Evolutionary conservation across 2,888 invertebrate species (phyloP), one percentile per base, ranked within the genome.

Genomic region (Eupithecia centaureata): DNA sequence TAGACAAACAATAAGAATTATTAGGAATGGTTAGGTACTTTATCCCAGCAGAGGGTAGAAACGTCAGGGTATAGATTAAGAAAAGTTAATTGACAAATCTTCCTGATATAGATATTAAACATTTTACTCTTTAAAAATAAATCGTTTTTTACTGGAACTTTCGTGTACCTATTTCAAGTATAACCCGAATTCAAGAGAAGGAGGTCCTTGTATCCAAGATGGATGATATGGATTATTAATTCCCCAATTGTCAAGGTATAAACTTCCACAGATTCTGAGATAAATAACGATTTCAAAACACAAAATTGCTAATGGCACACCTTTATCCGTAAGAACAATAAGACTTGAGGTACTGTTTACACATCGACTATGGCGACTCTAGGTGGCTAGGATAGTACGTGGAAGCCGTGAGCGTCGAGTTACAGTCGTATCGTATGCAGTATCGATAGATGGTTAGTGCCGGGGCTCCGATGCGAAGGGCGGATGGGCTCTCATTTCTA

Each of bases 301-400:
- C n/a, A n/a, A n/a, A 33, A 33, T 33, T n/a, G n/a, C n/a, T n/a
- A n/a, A n/a, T n/a, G n/a, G n/a, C n/a, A n/a, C n/a, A n/a, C 5
- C n/a, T 35, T 35, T 30, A 30, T 38, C 5, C 1, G 25, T 56
- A 56, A 28, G 1, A 30, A 2, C 5, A 10, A 57, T 18, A 12
- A 5, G 1, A 57, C 10, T 57, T 57, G 57, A 28, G 22, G 22
- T 33, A 57, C 57, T 57, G 32, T 22, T 22, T 1, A 22, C 32
- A 12, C 7, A 30, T 57, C 4, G 30, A 57, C 57, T 32, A 22
- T 30, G 56, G 18, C 63, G 74, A 75, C 75, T 83, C 86, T 86
- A 86, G 83, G 73, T 74, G 75, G 75, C 86, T 89, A 88, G 85
- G 82, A 83, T 82, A 70, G 71, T 90, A 90, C 90, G 82, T 82